Evolutionary conservation across 2,797 vertebrate genomes (phyloP).

Genomic region (Pagetopsis macropterus): DNA sequence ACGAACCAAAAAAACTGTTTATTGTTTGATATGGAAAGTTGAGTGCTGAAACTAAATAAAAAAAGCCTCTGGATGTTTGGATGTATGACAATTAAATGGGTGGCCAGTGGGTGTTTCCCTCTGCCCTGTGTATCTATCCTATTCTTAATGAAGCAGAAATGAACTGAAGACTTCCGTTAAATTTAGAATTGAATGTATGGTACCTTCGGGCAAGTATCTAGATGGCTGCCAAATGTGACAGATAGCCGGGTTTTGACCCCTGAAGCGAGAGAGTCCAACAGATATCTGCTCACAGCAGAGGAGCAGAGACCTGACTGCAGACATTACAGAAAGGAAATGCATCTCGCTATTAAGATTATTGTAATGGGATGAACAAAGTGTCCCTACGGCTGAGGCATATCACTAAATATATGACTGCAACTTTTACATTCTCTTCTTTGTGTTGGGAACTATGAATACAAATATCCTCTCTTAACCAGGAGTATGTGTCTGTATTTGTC

Average conservation of each 20-base stretch:
- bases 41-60: constrained; percentile 34
- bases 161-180: constrained; percentile 42
- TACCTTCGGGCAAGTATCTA: constrained; percentile 52
- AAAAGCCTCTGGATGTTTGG: constrained; percentile 51
- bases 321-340: constrained; percentile 49
- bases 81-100: constrained; percentile 52
- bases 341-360: constrained; percentile 50
- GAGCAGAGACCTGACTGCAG: constrained; percentile 49
- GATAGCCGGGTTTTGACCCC: constrained; percentile 64
- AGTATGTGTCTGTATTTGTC: constrained; percentile 3
- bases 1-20: not conserved
- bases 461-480: constrained; percentile 6
- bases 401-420: constrained; percentile 17
- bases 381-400: constrained; percentile 26
- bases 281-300: constrained; percentile 60
- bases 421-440: constrained; percentile 13
- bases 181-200: constrained; percentile 59
- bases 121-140: constrained; percentile 30
- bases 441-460: constrained; percentile 6
- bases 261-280: constrained; percentile 58
- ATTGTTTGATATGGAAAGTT: constrained; percentile 25
- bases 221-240: constrained; percentile 66
- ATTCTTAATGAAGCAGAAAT: constrained; percentile 54
- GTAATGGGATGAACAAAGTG: constrained; percentile 44
- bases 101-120: constrained; percentile 52